Evolutionary conservation across 53 echinoderm and acorn worm genomes (phyloP), one percentile per base, ranked within the genome.

Genomic region (Antedon mediterranea): DNA sequence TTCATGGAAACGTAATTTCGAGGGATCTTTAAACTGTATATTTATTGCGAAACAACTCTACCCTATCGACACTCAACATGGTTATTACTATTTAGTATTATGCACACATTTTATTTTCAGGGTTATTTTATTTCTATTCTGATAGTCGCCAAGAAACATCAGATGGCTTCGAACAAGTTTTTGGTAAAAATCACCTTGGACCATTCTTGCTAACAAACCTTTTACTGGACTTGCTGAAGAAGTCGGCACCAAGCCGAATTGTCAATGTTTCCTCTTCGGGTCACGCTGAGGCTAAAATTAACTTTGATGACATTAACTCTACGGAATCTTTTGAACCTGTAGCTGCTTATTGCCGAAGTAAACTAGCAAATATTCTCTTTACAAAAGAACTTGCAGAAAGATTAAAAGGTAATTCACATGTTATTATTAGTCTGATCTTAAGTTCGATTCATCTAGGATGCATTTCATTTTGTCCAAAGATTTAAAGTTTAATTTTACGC

Each of bases 161-260:
- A 72, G 95, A 95, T 74, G 95, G 91, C 0, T 91, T 95, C 84
- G 93, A 93, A 78, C 82, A 90, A 82, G 85, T 85, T 73, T 79
- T 88, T 32, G 90, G 90, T 0, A 83, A 84, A 81, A 93, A 93
- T 84, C 88, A 93, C 34, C 78, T 93, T 15, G 93, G 90, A 15
- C 93, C 88, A 71, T 93, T 93, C 78, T 90, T 93, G 29, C 83
- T 93, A 34, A 93, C 93, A 77, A 90, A 83, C 73, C 93, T 93
- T 76, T 85, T 93, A 29, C 83, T 93, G 72, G 93, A 93, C 78
- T 84, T 90, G 18, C 32, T 93, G 76, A 93, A 90, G 78, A 76
- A 86, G 14, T 93, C 93, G 0, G 34, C 88, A 33, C 90, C 93
- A 3, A 83, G 85, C 43, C 83, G 93, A 28, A 75, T 92, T 43